phyloP scores from a whole-genome alignment of 2,797 vertebrate species.

The Dipus sagitta region DNA sequence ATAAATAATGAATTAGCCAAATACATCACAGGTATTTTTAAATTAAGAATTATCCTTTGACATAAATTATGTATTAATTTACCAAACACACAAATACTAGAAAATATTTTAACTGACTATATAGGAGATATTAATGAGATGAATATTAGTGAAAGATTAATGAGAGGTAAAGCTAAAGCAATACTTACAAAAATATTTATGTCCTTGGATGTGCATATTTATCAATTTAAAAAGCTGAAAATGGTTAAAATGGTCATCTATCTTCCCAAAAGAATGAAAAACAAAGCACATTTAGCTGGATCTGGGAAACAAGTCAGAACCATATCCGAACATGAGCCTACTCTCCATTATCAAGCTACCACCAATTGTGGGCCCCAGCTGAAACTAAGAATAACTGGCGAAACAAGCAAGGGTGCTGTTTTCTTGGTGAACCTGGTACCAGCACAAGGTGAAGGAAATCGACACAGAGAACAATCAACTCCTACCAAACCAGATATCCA shows the following conservation, averaged over 20 bases:
- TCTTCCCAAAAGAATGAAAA: neutral
- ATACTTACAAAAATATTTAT: neutral
- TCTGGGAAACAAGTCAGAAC: too few relatives aligned
- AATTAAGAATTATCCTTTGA: neutral
- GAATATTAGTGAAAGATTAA: neutral
- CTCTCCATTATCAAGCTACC: too few relatives aligned
- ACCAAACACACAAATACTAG: neutral
- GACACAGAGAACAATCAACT: too few relatives aligned
- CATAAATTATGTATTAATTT: neutral
- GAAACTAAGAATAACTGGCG: too few relatives aligned
- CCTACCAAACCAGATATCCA: too few relatives aligned
- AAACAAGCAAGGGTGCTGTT: too few relatives aligned
- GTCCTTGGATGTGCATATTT: neutral
- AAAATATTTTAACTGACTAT: neutral
- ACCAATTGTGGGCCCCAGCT: too few relatives aligned
- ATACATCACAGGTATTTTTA: neutral
- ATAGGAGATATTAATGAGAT: too few relatives aligned
- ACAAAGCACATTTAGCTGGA: neutral
- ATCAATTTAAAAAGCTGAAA: slow-evolving; percentile 12
- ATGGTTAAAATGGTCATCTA: slow-evolving; percentile 4
- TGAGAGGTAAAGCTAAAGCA: neutral
- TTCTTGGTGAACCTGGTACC: too few relatives aligned
- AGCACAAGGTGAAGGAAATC: too few relatives aligned
- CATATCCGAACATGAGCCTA: too few relatives aligned
- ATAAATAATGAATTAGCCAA: neutral